Base-by-base conservation (phyloP, 2,797 vertebrate genomes). In the Cossypha heuglini region DNA sequence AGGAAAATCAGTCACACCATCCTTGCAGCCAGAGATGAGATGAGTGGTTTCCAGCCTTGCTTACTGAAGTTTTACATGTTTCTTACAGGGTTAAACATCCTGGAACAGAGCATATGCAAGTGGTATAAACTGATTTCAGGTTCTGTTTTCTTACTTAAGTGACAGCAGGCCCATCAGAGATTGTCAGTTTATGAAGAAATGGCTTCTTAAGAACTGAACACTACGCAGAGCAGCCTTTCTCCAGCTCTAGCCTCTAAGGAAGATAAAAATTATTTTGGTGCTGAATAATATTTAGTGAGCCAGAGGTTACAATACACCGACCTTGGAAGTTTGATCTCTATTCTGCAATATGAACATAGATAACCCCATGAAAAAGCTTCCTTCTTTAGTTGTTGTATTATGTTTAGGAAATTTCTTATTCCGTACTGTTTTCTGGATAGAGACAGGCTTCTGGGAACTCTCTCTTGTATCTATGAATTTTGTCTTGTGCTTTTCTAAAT, bases 81-180 rank as follows among this genome's bases (percentile, higher is more conserved):
- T 81, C 51, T 55, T 78, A 72, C 19, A 19, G 6, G 28, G 16
- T 42, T 63, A 71, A 61, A 63, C 13, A 26, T 15, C 16, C 48
- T 7, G 3, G 5, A 78, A 35, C 18, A 31, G 43, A 42, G 24
- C 3, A 3, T 6, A 24, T 37, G 15, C 38, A 49, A n/a, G 37
- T 0, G 0, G 10, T 38, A 64, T 21, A 26, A 48, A 64, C 13
- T 16, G 10, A 37, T 33, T 3, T 13, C 51, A 37, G 24, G 20
- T n/a, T 75, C 48, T 49, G 10, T 45, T 73, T 66, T 71, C 45
- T 63, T 40, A 46, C 29, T 57, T 22, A 45, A 46, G 31, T 62
- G 72, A 73, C 9, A 79, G 45, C 29, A 74, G 31, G 18, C 19
- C 29, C 35, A 7, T 21, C 43, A 42, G 40, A 21, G 8, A 19